A percentile compares a stretch with the other conserved stretches of the same genome.
Conservation (phyloP, 2,888 invertebrate genomes). For the Eristalinus sepulchralis region DNA sequence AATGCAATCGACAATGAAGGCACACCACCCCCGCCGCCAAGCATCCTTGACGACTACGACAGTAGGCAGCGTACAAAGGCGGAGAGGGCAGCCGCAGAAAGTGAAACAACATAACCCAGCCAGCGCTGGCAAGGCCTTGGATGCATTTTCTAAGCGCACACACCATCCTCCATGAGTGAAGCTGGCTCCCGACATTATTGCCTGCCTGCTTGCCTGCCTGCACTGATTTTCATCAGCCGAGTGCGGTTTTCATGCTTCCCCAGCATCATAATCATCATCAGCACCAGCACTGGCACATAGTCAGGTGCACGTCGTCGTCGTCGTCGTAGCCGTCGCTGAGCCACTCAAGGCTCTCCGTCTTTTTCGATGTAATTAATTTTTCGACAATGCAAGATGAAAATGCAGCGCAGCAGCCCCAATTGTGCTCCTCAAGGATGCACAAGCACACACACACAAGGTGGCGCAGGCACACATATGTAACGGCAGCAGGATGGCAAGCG, state of each 20-base stretch:
- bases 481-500: conserved; percentile 30
- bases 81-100: neutral
- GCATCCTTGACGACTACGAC: conserved; percentile 54
- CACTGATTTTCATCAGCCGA: conserved; percentile 56
- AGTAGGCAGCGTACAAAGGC: neutral
- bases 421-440: conserved; percentile 35
- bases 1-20: conserved; percentile 60
- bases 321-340: no score
- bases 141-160: conserved; percentile 50
- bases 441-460: neutral
- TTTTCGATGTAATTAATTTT: conserved; percentile 70
- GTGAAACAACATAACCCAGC: neutral
- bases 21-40: conserved; percentile 17
- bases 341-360: conserved; percentile 59
- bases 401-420: conserved; percentile 35
- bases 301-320: neutral
- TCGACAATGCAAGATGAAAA: conserved; percentile 67
- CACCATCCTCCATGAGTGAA: neutral
- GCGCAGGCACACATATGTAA: neutral
- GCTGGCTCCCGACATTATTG: conserved; percentile 22
- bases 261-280: conserved; percentile 28
- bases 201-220: conserved; percentile 30
- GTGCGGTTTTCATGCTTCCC: conserved; percentile 52
- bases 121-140: conserved; percentile 39
- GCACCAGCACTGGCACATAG: neutral